Base-by-base conservation (phyloP, 2,888 invertebrate genomes). In the Mythimna impura region DNA sequence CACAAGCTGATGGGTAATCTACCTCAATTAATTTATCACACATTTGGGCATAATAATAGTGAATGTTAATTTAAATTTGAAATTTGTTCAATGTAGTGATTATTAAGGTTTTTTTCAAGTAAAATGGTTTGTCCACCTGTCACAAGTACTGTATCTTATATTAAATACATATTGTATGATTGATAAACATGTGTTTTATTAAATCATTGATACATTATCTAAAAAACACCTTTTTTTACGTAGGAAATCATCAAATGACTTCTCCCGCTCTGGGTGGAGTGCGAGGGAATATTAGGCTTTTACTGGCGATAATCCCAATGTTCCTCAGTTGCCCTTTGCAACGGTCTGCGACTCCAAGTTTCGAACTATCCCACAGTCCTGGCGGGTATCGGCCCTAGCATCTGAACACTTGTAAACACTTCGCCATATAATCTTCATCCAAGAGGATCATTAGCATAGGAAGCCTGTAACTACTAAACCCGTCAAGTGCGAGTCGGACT, bases 1-100 rank as follows among this genome's bases (percentile, higher is more conserved):
- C 90, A 91, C 90, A 80, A 89, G 89, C 87, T 78, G 88, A 82
- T 91, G 95, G 94, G 94, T 91, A 91, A 96, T 95, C 96, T 96
- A 96, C 96, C 96, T 96, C 96, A 96, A 93, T 95, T 96, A 92
- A 94, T 96, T 96, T 96, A 96, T 95, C 95, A 95, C 95, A 94
- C 93, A 91, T 96, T 96, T 93, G 95, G 95, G 95, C 96, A 95
- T 95, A 94, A 95, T 95, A 93, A 93, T 94, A 93, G 92, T 91
- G 89, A 93, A 93, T 93, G 91, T 94, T 94, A 92, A 91, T 93
- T 95, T 94, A 90, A 93, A 92, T 91, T 91, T 92, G 88, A 89
- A 94, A 92, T 93, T 94, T 94, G 94, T 95, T 95, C 94, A 92
- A 91, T 91, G 91, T 95, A 95, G 94, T 93, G 93, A 90, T 93